A percentile compares a stretch with the other conserved stretches of the same genome.
Evolutionary conservation across 2,888 invertebrate genomes (phyloP).

Genomic region (Omphaloscelis lunosa): DNA sequence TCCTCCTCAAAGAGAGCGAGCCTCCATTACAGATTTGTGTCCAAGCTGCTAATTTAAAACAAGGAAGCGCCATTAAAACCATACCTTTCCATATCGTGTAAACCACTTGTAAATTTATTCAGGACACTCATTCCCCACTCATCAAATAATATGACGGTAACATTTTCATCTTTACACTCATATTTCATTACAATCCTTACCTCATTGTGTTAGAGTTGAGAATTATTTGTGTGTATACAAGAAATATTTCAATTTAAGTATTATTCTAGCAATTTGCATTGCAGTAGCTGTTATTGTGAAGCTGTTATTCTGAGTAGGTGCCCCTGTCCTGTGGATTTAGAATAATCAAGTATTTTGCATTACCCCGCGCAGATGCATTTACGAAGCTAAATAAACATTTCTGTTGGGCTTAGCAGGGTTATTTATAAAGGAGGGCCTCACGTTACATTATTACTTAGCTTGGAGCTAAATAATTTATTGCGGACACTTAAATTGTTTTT

Average conservation of each 20-base stretch:
- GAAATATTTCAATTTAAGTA: slow-evolving; percentile 83
- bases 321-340: slow-evolving; percentile 66
- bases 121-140: slow-evolving; percentile 83
- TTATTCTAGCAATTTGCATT: slow-evolving; percentile 84
- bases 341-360: slow-evolving; percentile 73
- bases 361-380: slow-evolving; percentile 63
- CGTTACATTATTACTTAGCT: slow-evolving; percentile 68
- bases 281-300: slow-evolving; percentile 76
- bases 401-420: slow-evolving; percentile 56
- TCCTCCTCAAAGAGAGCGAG: slow-evolving; percentile 50
- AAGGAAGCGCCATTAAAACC: slow-evolving; percentile 82
- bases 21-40: slow-evolving; percentile 70
- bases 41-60: slow-evolving; percentile 78
- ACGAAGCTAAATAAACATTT: slow-evolving; percentile 67
- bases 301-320: slow-evolving; percentile 65
- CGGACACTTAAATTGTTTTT: slow-evolving; percentile 73
- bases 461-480: slow-evolving; percentile 68
- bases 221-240: slow-evolving; percentile 54
- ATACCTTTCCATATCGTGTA: slow-evolving; percentile 82
- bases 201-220: slow-evolving; percentile 64
- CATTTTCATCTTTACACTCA: slow-evolving; percentile 71
- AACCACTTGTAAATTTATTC: slow-evolving; percentile 88
- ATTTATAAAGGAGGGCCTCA: slow-evolving; percentile 63
- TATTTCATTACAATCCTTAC: slow-evolving; percentile 66
- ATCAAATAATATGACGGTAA: slow-evolving; percentile 82